A percentile compares a stretch with the other conserved stretches of the same genome.
These are phyloP conservation scores for Heteractis magnifica DNA, from an alignment of 92 coral and sea anemone genomes.

Conservation along the genomic window DNA sequence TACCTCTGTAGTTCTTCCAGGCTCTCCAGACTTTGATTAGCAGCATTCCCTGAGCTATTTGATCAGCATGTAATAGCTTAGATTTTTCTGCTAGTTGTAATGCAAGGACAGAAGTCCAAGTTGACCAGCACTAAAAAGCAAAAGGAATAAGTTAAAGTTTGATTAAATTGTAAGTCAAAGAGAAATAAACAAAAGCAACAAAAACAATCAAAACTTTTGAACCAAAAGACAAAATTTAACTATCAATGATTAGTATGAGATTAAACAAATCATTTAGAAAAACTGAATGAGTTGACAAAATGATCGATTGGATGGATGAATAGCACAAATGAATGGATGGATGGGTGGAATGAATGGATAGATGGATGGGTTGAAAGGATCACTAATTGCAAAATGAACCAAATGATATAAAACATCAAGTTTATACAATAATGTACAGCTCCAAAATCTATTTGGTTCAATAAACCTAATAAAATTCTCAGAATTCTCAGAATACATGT, in stretches of 20 bases:
- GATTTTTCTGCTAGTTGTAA: slow-evolving; percentile 39
- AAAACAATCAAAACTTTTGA: too few relatives aligned
- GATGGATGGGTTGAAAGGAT: not conserved
- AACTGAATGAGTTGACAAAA: not conserved
- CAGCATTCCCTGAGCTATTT: slow-evolving; percentile 53
- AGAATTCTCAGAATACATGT: too few relatives aligned
- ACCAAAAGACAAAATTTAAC: too few relatives aligned
- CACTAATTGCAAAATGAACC: too few relatives aligned
- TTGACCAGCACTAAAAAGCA: slow-evolving; percentile 40
- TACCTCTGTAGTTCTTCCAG: slow-evolving; percentile 63
- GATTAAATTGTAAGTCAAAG: not conserved
- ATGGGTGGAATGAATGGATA: not conserved
- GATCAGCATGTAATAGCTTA: slow-evolving; percentile 53
- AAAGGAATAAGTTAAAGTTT: not conserved
- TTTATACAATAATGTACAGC: too few relatives aligned
- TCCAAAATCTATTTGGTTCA: too few relatives aligned
- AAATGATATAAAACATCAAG: too few relatives aligned
- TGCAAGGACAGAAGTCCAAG: slow-evolving; percentile 44
- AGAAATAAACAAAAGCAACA: not conserved
- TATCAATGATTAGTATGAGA: too few relatives aligned
- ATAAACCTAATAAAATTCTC: too few relatives aligned
- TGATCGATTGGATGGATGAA: not conserved
- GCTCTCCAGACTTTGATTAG: slow-evolving; percentile 61
- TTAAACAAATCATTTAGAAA: too few relatives aligned
- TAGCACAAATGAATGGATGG: not conserved